Conservation (phyloP, 2,797 vertebrate genomes). For the Pseudomugil tenellus region DNA sequence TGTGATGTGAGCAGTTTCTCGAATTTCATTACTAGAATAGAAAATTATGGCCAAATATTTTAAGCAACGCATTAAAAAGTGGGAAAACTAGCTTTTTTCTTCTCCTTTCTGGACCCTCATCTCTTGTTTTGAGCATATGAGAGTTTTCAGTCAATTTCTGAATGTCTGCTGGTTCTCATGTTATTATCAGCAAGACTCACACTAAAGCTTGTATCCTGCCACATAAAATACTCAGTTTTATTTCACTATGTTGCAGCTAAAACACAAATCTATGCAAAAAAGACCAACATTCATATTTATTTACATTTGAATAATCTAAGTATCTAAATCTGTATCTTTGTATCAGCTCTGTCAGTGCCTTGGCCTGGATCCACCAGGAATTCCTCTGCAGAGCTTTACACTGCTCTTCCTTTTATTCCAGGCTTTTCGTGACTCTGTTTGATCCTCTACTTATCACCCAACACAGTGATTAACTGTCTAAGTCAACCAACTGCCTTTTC, state of each 20-base stretch:
- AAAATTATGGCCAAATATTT: background rate
- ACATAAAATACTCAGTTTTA: background rate
- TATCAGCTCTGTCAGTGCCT: conserved; percentile 39
- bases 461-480: conserved; percentile 78
- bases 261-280: background rate
- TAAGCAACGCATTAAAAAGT: conserved; percentile 10
- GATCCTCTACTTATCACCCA: conserved; percentile 77
- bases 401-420: conserved; percentile 64
- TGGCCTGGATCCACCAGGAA: conserved; percentile 57
- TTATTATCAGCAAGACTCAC: background rate
- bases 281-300: conserved; percentile 17
- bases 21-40: background rate
- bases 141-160: background rate
- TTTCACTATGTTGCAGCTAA: background rate
- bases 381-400: conserved; percentile 61
- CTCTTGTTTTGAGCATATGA: background rate
- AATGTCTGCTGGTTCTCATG: background rate
- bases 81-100: background rate
- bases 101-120: background rate
- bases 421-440: conserved; percentile 67
- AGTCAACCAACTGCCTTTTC: conserved; percentile 72
- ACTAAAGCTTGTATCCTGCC: background rate
- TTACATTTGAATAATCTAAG: background rate
- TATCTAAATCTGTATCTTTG: conserved; percentile 28
- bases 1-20: background rate